Conservation (phyloP, 2,888 invertebrate genomes). For the Mylabris sibirica region DNA sequence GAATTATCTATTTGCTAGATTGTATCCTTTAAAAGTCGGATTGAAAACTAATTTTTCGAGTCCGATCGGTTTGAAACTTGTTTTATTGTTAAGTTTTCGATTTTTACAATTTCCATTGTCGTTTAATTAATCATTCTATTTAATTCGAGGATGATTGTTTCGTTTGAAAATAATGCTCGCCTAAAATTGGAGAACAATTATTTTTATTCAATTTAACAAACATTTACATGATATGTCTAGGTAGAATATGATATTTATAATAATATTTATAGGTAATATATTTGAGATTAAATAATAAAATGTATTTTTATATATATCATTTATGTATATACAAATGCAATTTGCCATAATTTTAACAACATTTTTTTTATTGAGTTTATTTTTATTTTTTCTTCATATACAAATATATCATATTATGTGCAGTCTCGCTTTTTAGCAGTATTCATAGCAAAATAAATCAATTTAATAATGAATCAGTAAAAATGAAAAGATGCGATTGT, state of each 20-base stretch:
- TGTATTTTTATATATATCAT: slow-evolving; percentile 10
- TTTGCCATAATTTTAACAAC: slow-evolving; percentile 29
- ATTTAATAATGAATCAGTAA: not conserved
- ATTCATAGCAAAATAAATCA: slow-evolving; percentile 13
- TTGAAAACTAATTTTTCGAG: no score
- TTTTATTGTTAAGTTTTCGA: no score
- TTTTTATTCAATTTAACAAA: slow-evolving; percentile 57
- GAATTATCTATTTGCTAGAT: no score
- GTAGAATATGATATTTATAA: slow-evolving; percentile 34
- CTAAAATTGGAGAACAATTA: slow-evolving; percentile 50
- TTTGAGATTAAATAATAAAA: slow-evolving; percentile 24
- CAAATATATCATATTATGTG: slow-evolving; percentile 33
- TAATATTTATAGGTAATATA: slow-evolving; percentile 31
- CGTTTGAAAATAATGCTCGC: not conserved
- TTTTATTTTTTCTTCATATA: slow-evolving; percentile 26
- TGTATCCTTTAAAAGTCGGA: no score
- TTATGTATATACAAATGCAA: slow-evolving; percentile 29
- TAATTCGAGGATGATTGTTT: no score
- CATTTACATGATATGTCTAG: slow-evolving; percentile 58
- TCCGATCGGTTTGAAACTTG: no score
- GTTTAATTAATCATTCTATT: no score
- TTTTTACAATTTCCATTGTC: no score
- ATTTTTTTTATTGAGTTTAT: slow-evolving; percentile 28
- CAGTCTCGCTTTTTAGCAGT: slow-evolving; percentile 36
- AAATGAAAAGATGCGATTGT: slow-evolving; percentile 28